Evolutionary conservation across 2,113 vertebrate species (phyloP), one percentile per base, ranked within the genome.

Genomic region (Polyodon spathula): DNA sequence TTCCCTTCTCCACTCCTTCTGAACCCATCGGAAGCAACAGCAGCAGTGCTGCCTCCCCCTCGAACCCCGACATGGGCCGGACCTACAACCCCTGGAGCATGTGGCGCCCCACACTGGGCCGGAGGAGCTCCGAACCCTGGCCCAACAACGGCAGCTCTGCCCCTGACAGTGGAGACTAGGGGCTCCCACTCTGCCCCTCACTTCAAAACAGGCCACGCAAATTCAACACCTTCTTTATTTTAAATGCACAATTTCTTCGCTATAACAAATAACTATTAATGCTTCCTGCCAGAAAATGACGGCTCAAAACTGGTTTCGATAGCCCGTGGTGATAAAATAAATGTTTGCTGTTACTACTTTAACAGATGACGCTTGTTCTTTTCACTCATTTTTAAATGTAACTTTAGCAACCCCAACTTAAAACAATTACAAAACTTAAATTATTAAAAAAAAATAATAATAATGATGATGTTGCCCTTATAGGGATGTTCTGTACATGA

Each of bases 101-200:
- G 66, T 98, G 96, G 95, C 84, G 91, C 60, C 91, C 93, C 10
- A 89, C 88, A 0, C 87, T 93, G 12, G 89, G 86, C 72, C 85
- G 93, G 60, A 88, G 92, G 75, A 95, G 94, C 84, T 97, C 94
- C 0, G 92, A 97, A 80, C 94, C 95, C 6, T 98, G 96, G 95
- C 93, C 93, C 40, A 94, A 75, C 75, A 78, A 91, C 69, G 77
- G 83, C 0, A 84, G 85, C 65, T 89, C 84, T 51, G 78, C 86
- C 68, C 80, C 88, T 0, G 91, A 94, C 71, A 90, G 91, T 55
- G 83, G 73, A 86, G 90, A 78, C 73, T 83, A 75, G 81, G 64
- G 52, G 60, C 67, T 74, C 67, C 63, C 68, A 76, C 72, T 64
- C 44, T 40, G 63, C 72, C 71, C 54, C 40, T 58, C 50, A 8